Conservation (phyloP, 1,140 invertebrate species). For the Drosophila yakuba region DNA sequence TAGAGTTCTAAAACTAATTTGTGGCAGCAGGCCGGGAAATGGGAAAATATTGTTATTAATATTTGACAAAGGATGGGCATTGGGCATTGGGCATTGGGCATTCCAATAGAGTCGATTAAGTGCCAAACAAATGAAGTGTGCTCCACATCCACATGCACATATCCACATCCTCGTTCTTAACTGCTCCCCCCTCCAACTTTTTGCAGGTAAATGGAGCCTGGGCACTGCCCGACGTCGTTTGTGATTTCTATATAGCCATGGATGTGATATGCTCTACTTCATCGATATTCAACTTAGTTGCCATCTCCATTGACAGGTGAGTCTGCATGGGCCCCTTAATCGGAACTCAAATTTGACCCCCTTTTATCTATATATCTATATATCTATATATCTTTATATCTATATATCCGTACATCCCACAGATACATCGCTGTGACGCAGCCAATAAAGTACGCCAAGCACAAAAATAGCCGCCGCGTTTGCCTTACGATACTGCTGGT, state of each 20-base stretch:
- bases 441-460: conserved; percentile 99
- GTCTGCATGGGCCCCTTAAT: conserved; percentile 23
- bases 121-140: conserved; percentile 6
- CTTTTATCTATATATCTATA: too few species aligned
- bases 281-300: conserved; percentile 99
- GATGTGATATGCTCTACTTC: conserved; percentile 99
- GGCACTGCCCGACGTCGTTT: conserved; percentile 95
- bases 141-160: too few species aligned
- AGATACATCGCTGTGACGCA: conserved; percentile 99
- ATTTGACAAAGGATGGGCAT: conserved; percentile 45
- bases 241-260: conserved; percentile 99
- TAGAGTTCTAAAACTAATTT: conserved; percentile 78
- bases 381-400: too few species aligned
- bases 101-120: conserved; percentile 12
- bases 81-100: not conserved
- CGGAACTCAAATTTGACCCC: too few species aligned
- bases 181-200: not conserved
- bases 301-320: conserved; percentile 99
- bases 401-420: conserved; percentile 70
- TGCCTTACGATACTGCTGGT: conserved; percentile 98
- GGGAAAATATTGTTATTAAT: conserved; percentile 75
- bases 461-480: conserved; percentile 98
- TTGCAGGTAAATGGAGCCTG: conserved; percentile 92
- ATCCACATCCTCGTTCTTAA: too few species aligned
- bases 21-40: conserved; percentile 34